A percentile compares a stretch with the other conserved stretches of the same genome.
These are phyloP conservation scores for Entomobrya multifasciata DNA, from an alignment of 2,888 invertebrate genomes.

Conservation along the genomic window DNA sequence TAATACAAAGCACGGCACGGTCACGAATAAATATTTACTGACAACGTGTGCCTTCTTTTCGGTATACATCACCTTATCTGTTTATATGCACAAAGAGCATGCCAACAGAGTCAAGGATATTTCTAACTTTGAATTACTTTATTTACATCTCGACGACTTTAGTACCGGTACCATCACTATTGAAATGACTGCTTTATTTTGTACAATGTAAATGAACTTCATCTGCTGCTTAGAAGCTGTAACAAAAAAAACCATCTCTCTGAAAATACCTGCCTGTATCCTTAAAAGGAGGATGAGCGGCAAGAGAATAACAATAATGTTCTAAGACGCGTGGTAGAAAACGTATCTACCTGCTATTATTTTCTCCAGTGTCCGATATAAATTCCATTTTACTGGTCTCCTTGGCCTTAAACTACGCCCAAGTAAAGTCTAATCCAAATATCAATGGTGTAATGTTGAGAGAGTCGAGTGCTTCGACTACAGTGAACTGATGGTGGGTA, in stretches of 20 bases:
- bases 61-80: neutral
- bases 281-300: neutral
- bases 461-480: neutral
- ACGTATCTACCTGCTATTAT: constrained; percentile 8
- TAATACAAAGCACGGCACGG: neutral
- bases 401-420: constrained; percentile 48
- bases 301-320: neutral
- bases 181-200: constrained; percentile 8
- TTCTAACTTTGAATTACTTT: constrained; percentile 52
- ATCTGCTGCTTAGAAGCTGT: neutral
- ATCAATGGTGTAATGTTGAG: neutral
- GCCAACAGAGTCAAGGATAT: neutral
- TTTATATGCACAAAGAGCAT: neutral
- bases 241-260: neutral
- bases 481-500: neutral
- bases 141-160: constrained; percentile 37
- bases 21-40: neutral
- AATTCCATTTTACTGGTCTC: constrained; percentile 53
- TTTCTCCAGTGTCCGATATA: constrained; percentile 44
- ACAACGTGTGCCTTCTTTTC: neutral
- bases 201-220: constrained; percentile 10
- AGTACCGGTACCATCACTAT: neutral
- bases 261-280: neutral
- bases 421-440: neutral
- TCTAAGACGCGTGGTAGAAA: neutral